Percentiles rank a stretch among this genome's conserved stretches.
Evolutionary conservation across 2,113 vertebrate species (phyloP).

Genomic region (Strix uralensis): DNA sequence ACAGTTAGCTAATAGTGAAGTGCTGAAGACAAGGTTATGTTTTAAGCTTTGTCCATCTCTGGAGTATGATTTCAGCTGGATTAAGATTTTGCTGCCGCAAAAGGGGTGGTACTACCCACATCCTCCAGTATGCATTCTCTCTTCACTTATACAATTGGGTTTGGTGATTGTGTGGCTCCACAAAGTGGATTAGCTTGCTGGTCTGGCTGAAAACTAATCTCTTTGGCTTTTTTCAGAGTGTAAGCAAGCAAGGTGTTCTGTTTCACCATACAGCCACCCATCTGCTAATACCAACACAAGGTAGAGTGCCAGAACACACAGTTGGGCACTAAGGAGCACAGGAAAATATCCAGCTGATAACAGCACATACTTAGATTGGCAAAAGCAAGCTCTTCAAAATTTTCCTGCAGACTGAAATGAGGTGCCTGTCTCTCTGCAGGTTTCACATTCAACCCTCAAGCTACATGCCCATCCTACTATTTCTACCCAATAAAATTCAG

Average conservation of each 20-base stretch:
- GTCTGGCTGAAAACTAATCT: neutral
- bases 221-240: neutral
- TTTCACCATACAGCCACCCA: neutral
- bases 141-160: neutral
- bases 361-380: neutral
- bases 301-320: accelerated
- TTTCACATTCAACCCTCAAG: neutral
- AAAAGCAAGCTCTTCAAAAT: neutral
- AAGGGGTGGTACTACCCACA: neutral
- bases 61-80: neutral
- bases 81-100: neutral
- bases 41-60: neutral
- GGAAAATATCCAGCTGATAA: neutral
- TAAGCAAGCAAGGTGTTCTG: neutral
- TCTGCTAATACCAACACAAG: neutral
- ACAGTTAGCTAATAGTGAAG: neutral
- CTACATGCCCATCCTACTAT: neutral
- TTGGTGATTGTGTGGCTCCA: neutral
- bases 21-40: neutral
- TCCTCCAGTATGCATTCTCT: neutral
- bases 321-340: neutral
- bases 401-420: neutral
- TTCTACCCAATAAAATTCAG: neutral
- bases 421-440: neutral
- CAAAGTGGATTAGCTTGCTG: neutral